Base-by-base conservation (phyloP, 2,888 invertebrate genomes). In the Plagodis dolabraria region DNA sequence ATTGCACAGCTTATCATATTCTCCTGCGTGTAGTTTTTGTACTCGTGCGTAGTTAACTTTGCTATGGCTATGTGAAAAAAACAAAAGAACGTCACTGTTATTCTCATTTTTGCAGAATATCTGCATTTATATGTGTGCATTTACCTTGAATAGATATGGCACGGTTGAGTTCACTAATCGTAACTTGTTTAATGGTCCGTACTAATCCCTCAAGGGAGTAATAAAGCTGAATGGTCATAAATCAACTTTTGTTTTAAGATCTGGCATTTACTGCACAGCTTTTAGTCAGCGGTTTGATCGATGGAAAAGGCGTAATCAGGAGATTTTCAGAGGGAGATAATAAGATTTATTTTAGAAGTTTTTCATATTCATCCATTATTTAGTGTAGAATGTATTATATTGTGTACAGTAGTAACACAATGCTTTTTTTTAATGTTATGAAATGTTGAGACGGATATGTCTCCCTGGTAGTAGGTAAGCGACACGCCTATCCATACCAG, bases 1-100 rank as follows among this genome's bases (percentile, higher is more conserved):
- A 75, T 56, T 2, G 78, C 83, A 62, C 78, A 79, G 48, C 72
- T 63, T 7, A 83, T 66, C 2, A 85, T 59, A 12, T 63, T 50
- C 9, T 78, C 66, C 52, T 72, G 67, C 12, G 53, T 60, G 36
- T 51, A 12, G 34, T 65, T 66, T 47, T 60, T 53, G 10, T 62
- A 34, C 53, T 62, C 61, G 7, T 57, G 46, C 0, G 36, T 47
- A 8, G 42, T 49, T 9, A 74, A 33, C 64, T 68, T 67, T 7
- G 71, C 47, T 1, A 10, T 8, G 2, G 12, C 10, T 12, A 43
- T 51, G 7, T 53, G 60, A 38, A 47, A 51, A 64, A n/a, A 63
- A 63, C 60, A 35, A 46, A 56, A 12, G 9, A 62, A 33, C 10
- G 58, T 46, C 10, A 57, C 44, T 22, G 58, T 48, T 57, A 10